Evolutionary conservation across 2,797 vertebrate species (phyloP), one percentile per base, ranked within the genome.

Genomic region (Chaetophractus vellerosus): DNA sequence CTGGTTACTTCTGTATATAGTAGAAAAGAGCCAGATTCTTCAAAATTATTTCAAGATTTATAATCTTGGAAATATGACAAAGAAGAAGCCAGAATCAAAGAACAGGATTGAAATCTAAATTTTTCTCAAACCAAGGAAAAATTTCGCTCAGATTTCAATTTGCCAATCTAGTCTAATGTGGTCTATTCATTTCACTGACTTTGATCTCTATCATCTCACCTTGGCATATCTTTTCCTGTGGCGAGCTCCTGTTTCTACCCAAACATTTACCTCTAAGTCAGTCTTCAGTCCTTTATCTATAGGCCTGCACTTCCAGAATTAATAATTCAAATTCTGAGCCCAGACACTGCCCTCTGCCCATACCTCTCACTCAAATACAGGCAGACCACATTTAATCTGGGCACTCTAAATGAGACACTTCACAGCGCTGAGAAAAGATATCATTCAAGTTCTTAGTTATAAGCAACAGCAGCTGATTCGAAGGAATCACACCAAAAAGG

Each of bases 1-100:
- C 92, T 88, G 21, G 48, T 88, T 55, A 74, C 28, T 82, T 69
- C 59, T 79, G 24, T 24, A 74, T 21, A 57, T 10, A n/a, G 45
- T 57, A 12, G 28, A 52, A 48, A 71, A 88, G 38, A 92, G 57
- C 0, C 19, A 45, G 63, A 91, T 38, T 74, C 23, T 85, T 68
- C 45, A n/a, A 72, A 90, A 88, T 12, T 45, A 59, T 63, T 82
- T 93, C 48, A 76, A 85, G 24, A 59, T 41, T 82, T 57, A 33
- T 12, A 88, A 48, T 45, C 52, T 74, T 91, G 31, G 72, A 95
- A 92, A 68, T 63, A 74, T 6, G 68, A 85, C 78, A 90, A 79
- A 87, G 48, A 15, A 15, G 36, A 82, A 24, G 36, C 69, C 45
- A 38, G 24, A 93, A 52, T 66, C 15, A 83, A 76, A 85, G 61